A percentile compares a stretch with the other conserved stretches of the same genome.
Evolutionary conservation across 2,888 invertebrate genomes (phyloP).

Genomic region (Agrochola lota): DNA sequence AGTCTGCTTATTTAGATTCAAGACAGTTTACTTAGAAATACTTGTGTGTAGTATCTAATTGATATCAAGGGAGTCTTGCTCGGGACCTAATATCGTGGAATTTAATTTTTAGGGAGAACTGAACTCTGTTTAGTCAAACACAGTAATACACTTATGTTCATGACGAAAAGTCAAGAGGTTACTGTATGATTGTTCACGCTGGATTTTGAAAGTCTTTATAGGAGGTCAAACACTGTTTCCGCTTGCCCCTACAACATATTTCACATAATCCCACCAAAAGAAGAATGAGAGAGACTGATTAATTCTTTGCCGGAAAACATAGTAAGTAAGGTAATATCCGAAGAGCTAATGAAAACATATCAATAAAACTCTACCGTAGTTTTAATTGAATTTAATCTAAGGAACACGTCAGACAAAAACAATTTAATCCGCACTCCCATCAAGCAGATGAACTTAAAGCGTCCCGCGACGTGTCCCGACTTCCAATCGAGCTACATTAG

Average conservation of each 20-base stretch:
- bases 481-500: constrained; percentile 46
- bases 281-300: too few relatives aligned
- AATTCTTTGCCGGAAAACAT: background rate
- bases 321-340: background rate
- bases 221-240: background rate
- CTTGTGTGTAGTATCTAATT: background rate
- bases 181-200: background rate
- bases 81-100: background rate
- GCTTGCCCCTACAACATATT: background rate
- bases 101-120: too few relatives aligned
- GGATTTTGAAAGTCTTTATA: background rate
- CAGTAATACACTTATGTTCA: background rate
- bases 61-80: too few relatives aligned
- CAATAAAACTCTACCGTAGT: constrained; percentile 3
- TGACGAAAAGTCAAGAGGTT: too few relatives aligned
- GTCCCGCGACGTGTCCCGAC: constrained; percentile 40
- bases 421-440: constrained; percentile 48
- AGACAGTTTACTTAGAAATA: constrained; percentile 23
- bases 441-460: constrained; percentile 55
- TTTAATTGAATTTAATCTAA: constrained; percentile 38
- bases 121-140: background rate
- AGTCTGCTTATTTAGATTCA: constrained; percentile 13
- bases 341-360: constrained; percentile 26
- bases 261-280: background rate
- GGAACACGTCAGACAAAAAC: constrained; percentile 53